These are phyloP conservation scores for Halesus radiatus DNA, from an alignment of 1,140 invertebrate species.

Conservation along the genomic window DNA sequence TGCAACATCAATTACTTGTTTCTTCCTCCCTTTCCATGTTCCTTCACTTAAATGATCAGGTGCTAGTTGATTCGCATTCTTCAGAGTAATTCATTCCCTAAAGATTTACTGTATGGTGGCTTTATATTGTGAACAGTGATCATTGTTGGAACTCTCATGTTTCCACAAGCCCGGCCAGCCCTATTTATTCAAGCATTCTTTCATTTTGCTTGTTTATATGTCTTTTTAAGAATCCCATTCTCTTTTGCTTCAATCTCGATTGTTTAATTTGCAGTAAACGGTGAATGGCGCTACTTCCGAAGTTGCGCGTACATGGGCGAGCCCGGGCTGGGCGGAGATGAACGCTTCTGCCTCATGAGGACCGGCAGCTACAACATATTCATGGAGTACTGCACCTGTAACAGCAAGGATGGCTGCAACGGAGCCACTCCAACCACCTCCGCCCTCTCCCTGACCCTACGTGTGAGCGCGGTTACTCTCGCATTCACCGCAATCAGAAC, in stretches of 20 bases:
- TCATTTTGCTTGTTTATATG: too few relatives aligned
- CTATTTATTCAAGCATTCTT: too few relatives aligned
- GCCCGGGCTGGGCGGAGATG: slow-evolving; percentile 90
- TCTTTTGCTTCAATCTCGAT: neutral
- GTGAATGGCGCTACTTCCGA: slow-evolving; percentile 91
- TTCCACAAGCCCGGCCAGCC: too few relatives aligned
- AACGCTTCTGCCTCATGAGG: slow-evolving; percentile 91
- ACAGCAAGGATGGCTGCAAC: slow-evolving; percentile 94
- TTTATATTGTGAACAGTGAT: too few relatives aligned
- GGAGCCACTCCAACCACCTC: slow-evolving; percentile 61
- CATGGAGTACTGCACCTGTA: slow-evolving; percentile 94
- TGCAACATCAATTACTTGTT: too few relatives aligned
- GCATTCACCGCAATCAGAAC: neutral
- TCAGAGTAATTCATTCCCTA: neutral
- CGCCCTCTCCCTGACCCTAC: neutral
- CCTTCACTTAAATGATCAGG: neutral
- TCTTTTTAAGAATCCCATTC: too few relatives aligned
- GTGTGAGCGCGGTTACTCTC: neutral
- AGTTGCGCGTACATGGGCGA: slow-evolving; percentile 92
- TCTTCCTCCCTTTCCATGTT: too few relatives aligned
- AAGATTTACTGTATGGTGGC: too few relatives aligned
- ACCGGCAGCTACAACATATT: slow-evolving; percentile 95
- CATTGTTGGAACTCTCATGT: too few relatives aligned
- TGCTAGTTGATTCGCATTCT: neutral
- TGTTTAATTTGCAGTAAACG: slow-evolving; percentile 79